Percentiles rank a stretch among this genome's conserved stretches.
phyloP scores from a whole-genome alignment of 92 coral and sea anemone species.

The Palythoa heliodiscus region DNA sequence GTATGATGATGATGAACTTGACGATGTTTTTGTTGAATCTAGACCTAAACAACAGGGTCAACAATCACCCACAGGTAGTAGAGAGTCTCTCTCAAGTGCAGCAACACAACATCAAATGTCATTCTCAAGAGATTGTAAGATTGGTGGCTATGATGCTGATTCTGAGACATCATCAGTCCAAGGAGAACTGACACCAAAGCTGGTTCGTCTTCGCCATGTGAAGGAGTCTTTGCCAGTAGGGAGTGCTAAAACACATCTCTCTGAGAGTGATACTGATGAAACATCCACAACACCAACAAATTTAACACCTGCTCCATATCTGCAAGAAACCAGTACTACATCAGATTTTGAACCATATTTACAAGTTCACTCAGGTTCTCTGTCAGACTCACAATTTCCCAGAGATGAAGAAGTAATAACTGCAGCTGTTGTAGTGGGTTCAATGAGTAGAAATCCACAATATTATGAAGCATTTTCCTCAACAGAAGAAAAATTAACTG shows the following conservation, averaged over 20 bases:
- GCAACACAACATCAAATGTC: neutral
- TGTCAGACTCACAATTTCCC: slow-evolving; percentile 1
- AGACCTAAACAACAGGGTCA: slow-evolving; percentile 18
- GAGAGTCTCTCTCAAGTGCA: neutral
- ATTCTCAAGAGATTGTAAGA: slow-evolving; percentile 18
- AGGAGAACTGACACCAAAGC: slow-evolving; percentile 59
- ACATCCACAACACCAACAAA: slow-evolving; percentile 84
- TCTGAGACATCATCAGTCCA: slow-evolving; percentile 92
- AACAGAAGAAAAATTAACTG: slow-evolving; percentile 1
- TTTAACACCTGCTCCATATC: slow-evolving; percentile 49
- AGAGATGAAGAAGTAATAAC: slow-evolving; percentile 22
- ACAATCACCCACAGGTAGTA: neutral
- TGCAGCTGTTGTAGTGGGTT: slow-evolving; percentile 39
- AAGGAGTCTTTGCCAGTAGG: slow-evolving; percentile 65
- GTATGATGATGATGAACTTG: slow-evolving; percentile 73
- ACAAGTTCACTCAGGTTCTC: neutral
- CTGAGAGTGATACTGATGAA: slow-evolving; percentile 63
- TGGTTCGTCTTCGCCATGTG: slow-evolving; percentile 64
- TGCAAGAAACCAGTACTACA: slow-evolving; percentile 39
- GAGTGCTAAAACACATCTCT: slow-evolving; percentile 40
- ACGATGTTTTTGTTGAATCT: slow-evolving; percentile 67
- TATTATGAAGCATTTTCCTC: slow-evolving; percentile 26
- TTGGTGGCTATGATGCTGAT: slow-evolving; percentile 94
- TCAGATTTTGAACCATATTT: slow-evolving; percentile 32
- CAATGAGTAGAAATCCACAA: slow-evolving; percentile 2